Evolutionary conservation across 1,140 invertebrate species (phyloP), one percentile per base, ranked within the genome.

Genomic region (Solenopsis fugax): DNA sequence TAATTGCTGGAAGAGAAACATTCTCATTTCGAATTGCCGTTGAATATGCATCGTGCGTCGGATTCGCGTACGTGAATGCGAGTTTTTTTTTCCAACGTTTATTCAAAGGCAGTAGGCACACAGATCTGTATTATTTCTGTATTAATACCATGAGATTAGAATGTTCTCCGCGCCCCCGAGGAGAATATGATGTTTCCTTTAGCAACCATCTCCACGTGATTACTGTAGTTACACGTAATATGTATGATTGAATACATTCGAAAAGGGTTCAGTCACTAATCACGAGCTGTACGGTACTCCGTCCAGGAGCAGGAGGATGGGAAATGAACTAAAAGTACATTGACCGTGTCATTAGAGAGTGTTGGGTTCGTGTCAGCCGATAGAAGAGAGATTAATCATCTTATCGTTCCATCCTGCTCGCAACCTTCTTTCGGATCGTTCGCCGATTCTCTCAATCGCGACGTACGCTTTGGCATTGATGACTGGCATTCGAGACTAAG

Each of bases 311-410:
- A 12, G 24, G 21, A 64, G 82, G 52, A 41, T 58, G 65, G 34
- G 48, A 81, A 60, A 56, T 48, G 65, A 72, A 73, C 52, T 67
- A 73, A 89, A 85, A 75, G 34, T 81, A 73, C 45, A 65, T 86
- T 69, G 45, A 69, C 62, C 65, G 54, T 86, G 87, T 91, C 89
- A 88, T 90, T 91, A 90, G 82, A 85, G 88, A 85, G 60, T 37
- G 73, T 41, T 48, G 72, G 78, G 24, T 75, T 73, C 65, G 56
- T 52, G 82, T 45, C 78, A 24, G 41, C 60, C 77, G 67, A 78
- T 77, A 50, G 48, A 86, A 56, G 24, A 82, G 87, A 76, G 45
- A 88, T 91, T 90, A 88, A 92, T 93, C 89, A 91, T 91, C 91
- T 52, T 77, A 85, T 89, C 75, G 52, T 21, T 48, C 29, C 45